A percentile compares a stretch with the other conserved stretches of the same genome.
Evolutionary conservation across 2,113 vertebrate genomes (phyloP).

Genomic region (Tringa solitaria): DNA sequence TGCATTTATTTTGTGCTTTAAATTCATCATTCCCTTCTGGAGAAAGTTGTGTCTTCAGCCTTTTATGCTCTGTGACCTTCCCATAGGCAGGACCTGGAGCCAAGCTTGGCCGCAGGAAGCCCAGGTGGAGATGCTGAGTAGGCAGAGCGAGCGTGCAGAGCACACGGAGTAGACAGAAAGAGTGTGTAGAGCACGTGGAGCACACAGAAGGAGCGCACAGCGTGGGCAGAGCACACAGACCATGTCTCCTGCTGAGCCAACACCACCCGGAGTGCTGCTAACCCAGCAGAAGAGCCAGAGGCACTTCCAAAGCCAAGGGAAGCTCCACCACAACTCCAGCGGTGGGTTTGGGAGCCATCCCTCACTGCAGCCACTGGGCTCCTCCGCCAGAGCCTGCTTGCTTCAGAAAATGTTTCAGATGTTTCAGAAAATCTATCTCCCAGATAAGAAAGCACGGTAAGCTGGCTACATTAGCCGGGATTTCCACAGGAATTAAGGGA

Average conservation of each 20-base stretch:
- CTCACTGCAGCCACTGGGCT: rapidly evolving
- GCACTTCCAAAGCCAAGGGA: neutral
- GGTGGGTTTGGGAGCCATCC: neutral
- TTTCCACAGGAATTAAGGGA: conserved; percentile 39
- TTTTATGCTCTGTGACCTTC: neutral
- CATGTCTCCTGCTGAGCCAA: no score
- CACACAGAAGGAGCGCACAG: rapidly evolving
- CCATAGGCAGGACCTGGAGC: neutral
- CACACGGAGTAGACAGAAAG: no score
- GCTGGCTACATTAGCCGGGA: conserved; percentile 4
- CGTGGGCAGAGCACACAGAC: rapidly evolving
- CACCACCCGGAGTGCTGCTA: neutral
- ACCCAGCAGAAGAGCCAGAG: neutral
- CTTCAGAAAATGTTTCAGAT: neutral
- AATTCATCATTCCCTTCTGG: neutral
- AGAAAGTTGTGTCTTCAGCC: neutral
- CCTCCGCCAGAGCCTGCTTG: neutral
- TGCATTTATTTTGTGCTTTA: neutral
- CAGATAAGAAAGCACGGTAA: neutral
- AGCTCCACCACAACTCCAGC: neutral
- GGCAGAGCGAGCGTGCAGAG: no score
- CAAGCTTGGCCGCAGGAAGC: neutral
- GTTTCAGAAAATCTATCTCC: neutral
- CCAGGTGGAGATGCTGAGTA: neutral
- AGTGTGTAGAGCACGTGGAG: neutral